Evolutionary conservation across 2,113 vertebrate species (phyloP), one percentile per base, ranked within the genome.

Genomic region (Dendropsophus ebraccatus): DNA sequence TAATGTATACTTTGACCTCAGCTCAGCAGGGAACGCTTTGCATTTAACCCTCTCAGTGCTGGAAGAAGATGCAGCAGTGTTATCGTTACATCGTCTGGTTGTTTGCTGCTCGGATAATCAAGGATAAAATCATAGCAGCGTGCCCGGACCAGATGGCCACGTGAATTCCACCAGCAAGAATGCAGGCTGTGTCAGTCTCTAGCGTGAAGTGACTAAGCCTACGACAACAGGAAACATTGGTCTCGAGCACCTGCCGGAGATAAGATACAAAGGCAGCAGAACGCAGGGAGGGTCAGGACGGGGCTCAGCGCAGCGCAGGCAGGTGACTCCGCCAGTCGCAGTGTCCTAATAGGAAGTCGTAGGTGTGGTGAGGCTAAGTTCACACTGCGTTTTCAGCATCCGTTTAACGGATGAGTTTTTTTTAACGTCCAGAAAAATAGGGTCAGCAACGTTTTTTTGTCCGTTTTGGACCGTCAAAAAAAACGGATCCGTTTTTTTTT

Each of bases 231-330:
- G 77, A 41, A 60, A 56, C 30, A 21, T 79, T 58, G 21, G 4
- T 35, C 19, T 41, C 77, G n/a, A 80, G 54, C 77, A 58, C 77
- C 77, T 80, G 76, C 52, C 52, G 17, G 75, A 30, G 75, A 58
- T 79, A 56, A 79, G 76, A 37, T 21, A 56, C 1, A 32, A 2
- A 0, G 0, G 73, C 2, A 25, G 60, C 28, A 35, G 0, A 0
- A 17, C 1, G 0, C 0, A 47, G 1, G 0, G 21, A 54, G 3
- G 8, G 23, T 32, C 25, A 84, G 21, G 8, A 35, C 4, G n/a
- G n/a, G 72, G 41, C 11, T 25, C 41, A 49, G 5, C 2, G 23
- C 23, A 21, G 2, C 8, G 12, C 4, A 4, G 23, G 25, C 74
- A 50, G 17, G 47, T 54, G 50, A 54, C 74, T 8, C n/a, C 7